Evolutionary conservation across 2,888 invertebrate species (phyloP).

Genomic region (Synanthedon formicaeformis): DNA sequence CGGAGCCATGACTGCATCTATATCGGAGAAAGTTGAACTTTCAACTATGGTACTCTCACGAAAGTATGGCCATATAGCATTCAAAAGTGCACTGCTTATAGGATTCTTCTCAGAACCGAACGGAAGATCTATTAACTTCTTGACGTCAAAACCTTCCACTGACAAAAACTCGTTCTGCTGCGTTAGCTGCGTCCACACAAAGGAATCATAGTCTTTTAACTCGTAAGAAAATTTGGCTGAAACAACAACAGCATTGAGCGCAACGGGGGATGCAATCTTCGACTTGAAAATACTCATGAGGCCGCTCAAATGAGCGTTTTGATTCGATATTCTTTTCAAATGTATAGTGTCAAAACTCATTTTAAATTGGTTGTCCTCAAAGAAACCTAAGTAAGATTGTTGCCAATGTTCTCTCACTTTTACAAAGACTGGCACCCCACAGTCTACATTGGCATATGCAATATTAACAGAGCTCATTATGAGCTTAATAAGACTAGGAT

Average conservation of each 20-base stretch:
- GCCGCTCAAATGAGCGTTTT: slow-evolving; percentile 86
- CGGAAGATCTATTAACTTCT: slow-evolving; percentile 72
- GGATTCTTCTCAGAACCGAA: slow-evolving; percentile 90
- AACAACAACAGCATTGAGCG: slow-evolving; percentile 75
- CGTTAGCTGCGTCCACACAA: slow-evolving; percentile 72
- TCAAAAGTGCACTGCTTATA: slow-evolving; percentile 79
- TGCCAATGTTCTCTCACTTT: slow-evolving; percentile 88
- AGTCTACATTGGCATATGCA: slow-evolving; percentile 83
- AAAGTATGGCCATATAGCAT: slow-evolving; percentile 88
- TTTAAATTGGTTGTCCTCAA: slow-evolving; percentile 79
- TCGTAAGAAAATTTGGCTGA: slow-evolving; percentile 83
- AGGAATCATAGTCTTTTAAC: slow-evolving; percentile 71
- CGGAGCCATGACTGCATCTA: slow-evolving; percentile 84
- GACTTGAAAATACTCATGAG: slow-evolving; percentile 90
- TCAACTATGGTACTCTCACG: slow-evolving; percentile 90
- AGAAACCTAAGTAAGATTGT: slow-evolving; percentile 83
- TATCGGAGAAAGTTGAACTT: slow-evolving; percentile 87
- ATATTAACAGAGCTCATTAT: slow-evolving; percentile 85
- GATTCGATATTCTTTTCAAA: slow-evolving; percentile 81
- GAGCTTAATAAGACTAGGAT: slow-evolving; percentile 81
- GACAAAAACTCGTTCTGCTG: slow-evolving; percentile 57
- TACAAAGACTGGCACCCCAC: slow-evolving; percentile 87
- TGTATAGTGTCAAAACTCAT: slow-evolving; percentile 93
- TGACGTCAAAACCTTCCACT: slow-evolving; percentile 61
- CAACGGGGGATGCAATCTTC: slow-evolving; percentile 78